These are phyloP conservation scores for Ischnura elegans DNA, from an alignment of 2,888 invertebrate genomes.

Conservation along the genomic window DNA sequence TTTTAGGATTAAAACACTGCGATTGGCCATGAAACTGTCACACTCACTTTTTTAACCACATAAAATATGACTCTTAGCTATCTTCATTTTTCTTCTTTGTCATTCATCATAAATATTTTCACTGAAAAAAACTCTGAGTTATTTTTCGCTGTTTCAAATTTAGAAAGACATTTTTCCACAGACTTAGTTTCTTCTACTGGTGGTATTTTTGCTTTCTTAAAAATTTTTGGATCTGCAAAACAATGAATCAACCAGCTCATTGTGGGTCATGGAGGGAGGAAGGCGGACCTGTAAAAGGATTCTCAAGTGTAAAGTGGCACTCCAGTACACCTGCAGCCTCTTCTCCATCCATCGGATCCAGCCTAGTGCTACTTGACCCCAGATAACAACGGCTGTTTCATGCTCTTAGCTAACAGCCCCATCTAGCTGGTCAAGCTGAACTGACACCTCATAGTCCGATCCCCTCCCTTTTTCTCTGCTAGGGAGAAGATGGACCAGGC, in stretches of 20 bases:
- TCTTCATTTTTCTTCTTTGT: slow-evolving; percentile 39
- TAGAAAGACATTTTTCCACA: slow-evolving; percentile 57
- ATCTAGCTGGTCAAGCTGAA: slow-evolving; percentile 57
- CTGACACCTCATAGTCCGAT: slow-evolving; percentile 51
- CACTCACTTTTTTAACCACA: slow-evolving; percentile 67
- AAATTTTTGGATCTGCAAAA: slow-evolving; percentile 57
- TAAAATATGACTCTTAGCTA: slow-evolving; percentile 64
- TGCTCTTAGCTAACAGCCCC: slow-evolving; percentile 59
- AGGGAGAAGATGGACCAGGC: slow-evolving; percentile 61
- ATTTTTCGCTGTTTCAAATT: slow-evolving; percentile 49
- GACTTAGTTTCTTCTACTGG: slow-evolving; percentile 58
- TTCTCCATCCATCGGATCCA: slow-evolving; percentile 41
- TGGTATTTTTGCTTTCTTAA: slow-evolving; percentile 52
- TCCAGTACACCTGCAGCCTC: slow-evolving; percentile 52
- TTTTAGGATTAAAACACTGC: slow-evolving; percentile 53
- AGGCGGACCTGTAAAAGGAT: slow-evolving; percentile 57
- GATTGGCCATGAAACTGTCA: slow-evolving; percentile 62
- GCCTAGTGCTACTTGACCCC: slow-evolving; percentile 50
- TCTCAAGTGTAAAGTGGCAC: slow-evolving; percentile 61
- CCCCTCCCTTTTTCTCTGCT: slow-evolving; percentile 25
- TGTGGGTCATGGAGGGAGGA: slow-evolving; percentile 59
- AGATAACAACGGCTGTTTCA: slow-evolving; percentile 55
- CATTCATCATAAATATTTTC: slow-evolving; percentile 58
- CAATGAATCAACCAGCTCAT: slow-evolving; percentile 61
- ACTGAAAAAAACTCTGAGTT: slow-evolving; percentile 30